Evolutionary conservation across 2,888 invertebrate species (phyloP).

Genomic region (Malacosoma neustria): DNA sequence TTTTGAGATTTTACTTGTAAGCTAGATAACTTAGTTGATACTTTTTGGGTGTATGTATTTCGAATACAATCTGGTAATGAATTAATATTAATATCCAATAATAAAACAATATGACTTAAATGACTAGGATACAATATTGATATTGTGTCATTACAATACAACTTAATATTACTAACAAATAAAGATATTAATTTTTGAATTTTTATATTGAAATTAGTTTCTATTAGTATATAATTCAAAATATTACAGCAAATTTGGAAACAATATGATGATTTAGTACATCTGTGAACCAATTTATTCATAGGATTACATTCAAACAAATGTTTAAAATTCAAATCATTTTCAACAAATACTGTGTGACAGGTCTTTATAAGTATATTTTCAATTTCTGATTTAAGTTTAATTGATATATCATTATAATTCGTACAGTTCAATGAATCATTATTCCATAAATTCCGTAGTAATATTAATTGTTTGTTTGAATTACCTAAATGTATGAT

Average conservation of each 20-base stretch:
- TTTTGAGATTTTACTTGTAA: slow-evolving; percentile 29
- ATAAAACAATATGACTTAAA: slow-evolving; percentile 29
- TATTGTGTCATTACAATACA: slow-evolving; percentile 14
- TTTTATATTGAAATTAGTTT: slow-evolving; percentile 32
- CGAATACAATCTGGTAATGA: slow-evolving; percentile 19
- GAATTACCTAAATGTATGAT: slow-evolving; percentile 32
- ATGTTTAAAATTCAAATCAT: slow-evolving; percentile 17
- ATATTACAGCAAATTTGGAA: slow-evolving; percentile 49
- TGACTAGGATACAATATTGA: slow-evolving; percentile 37
- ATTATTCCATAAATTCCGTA: slow-evolving; percentile 39
- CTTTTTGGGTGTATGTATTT: slow-evolving; percentile 23
- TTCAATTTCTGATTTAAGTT: slow-evolving; percentile 49
- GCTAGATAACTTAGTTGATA: slow-evolving; percentile 25
- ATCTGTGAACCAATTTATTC: slow-evolving; percentile 26
- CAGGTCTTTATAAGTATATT: slow-evolving; percentile 27
- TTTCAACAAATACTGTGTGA: slow-evolving; percentile 21
- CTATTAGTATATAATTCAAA: slow-evolving; percentile 42
- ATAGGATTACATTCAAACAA: slow-evolving; percentile 23
- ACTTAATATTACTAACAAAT: slow-evolving; percentile 35
- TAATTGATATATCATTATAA: slow-evolving; percentile 37
- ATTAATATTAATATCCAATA: slow-evolving; percentile 40
- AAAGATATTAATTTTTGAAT: slow-evolving; percentile 31
- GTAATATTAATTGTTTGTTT: slow-evolving; percentile 22
- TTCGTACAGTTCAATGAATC: slow-evolving; percentile 13
- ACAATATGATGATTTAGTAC: slow-evolving; percentile 37